Percentiles rank a stretch among this genome's conserved stretches.
Conservation (phyloP, 2,888 invertebrate species). For the Platynereis dumerilii region DNA sequence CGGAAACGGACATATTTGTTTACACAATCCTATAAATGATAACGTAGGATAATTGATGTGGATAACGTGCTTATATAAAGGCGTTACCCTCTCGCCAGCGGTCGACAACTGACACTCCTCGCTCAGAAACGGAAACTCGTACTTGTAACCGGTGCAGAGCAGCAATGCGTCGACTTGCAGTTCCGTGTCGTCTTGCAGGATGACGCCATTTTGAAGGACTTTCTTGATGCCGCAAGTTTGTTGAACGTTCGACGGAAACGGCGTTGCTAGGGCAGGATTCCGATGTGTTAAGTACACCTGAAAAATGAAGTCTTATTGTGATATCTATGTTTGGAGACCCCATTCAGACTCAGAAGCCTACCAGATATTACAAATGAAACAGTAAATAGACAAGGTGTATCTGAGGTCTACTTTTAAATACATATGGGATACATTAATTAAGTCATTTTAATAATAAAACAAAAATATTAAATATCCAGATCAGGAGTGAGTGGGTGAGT, state of each 20-base stretch:
- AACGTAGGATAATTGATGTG: conserved; percentile 81
- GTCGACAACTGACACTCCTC: conserved; percentile 74
- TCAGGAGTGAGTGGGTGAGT: too few relatives aligned
- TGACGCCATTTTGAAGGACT: conserved; percentile 9
- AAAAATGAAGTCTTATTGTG: too few relatives aligned
- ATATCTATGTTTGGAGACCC: too few relatives aligned
- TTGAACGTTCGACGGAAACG: conserved; percentile 29
- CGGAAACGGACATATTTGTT: conserved; percentile 82
- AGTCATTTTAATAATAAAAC: neutral
- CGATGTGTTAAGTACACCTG: conserved; percentile 33
- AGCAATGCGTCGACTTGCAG: conserved; percentile 73
- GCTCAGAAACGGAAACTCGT: conserved; percentile 79
- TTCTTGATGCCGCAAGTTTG: conserved; percentile 23
- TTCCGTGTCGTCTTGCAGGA: conserved; percentile 69
- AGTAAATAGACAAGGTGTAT: too few relatives aligned
- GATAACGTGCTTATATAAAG: conserved; percentile 84
- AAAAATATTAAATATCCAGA: too few relatives aligned
- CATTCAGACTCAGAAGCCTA: too few relatives aligned
- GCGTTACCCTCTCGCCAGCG: conserved; percentile 81
- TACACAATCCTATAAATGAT: conserved; percentile 83
- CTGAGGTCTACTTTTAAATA: too few relatives aligned
- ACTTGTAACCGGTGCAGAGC: conserved; percentile 80
- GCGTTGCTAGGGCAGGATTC: conserved; percentile 7
- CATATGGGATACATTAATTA: neutral
- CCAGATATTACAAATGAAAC: too few relatives aligned